These are phyloP conservation scores for Paradisaea rubra DNA, from an alignment of 2,113 vertebrate genomes.

Conservation along the genomic window DNA sequence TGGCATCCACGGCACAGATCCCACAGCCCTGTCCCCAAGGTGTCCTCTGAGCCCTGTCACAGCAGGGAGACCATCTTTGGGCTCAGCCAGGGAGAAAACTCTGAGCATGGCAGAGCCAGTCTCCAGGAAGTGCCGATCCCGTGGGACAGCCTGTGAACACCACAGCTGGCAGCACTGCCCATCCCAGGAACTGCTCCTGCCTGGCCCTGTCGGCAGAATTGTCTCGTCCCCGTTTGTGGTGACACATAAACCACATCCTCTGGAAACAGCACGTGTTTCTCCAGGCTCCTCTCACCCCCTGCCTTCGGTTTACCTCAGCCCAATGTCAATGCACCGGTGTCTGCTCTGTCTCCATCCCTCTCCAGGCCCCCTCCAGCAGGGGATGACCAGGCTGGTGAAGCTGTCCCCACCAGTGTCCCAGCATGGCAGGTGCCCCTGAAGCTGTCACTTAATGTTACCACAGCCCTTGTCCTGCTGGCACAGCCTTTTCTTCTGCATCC, in stretches of 20 bases:
- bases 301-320: neutral
- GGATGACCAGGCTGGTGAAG: neutral
- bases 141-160: rapidly evolving
- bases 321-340: neutral
- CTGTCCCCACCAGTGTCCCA: neutral
- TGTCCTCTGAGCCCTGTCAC: neutral
- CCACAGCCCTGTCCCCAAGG: neutral
- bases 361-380: rapidly evolving
- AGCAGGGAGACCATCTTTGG: neutral
- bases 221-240: rapidly evolving
- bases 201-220: neutral
- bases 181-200: neutral
- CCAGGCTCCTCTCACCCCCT: neutral
- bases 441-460: neutral
- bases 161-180: neutral
- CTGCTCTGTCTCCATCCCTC: neutral
- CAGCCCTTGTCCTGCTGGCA: neutral
- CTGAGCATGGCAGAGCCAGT: rapidly evolving
- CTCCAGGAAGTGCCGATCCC: rapidly evolving
- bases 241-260: neutral
- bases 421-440: rapidly evolving
- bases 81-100: neutral
- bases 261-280: neutral
- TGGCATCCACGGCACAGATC: neutral
- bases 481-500: neutral